phyloP scores from a whole-genome alignment of 1,140 invertebrate species.

The Pygmarrhopalites habei region DNA sequence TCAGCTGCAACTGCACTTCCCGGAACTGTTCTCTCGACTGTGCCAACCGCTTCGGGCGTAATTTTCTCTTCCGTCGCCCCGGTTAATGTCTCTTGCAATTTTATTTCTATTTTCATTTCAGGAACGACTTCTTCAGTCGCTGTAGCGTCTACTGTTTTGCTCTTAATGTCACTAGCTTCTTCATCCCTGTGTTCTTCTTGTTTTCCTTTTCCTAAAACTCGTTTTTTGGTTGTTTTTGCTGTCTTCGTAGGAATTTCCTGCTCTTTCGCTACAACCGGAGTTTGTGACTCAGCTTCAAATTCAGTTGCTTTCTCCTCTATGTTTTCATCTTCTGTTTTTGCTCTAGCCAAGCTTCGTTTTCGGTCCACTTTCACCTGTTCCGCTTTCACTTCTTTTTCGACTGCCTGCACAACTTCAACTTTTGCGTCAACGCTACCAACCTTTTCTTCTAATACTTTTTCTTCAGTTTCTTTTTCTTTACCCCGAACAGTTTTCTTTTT shows the following conservation, averaged over 20 bases:
- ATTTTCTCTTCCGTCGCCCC: neutral
- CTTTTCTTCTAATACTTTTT: constrained; percentile 9
- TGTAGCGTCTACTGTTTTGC: neutral
- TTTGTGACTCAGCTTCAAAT: neutral
- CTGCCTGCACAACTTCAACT: neutral
- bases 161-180: neutral
- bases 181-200: constrained; percentile 5
- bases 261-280: neutral
- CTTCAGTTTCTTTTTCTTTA: neutral
- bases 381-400: neutral
- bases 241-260: constrained; percentile 11
- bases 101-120: neutral
- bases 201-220: neutral
- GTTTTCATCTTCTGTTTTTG: constrained; percentile 14
- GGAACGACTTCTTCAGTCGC: neutral
- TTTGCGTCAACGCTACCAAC: neutral
- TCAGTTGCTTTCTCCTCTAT: neutral
- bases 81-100: too few species aligned
- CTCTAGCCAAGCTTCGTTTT: neutral
- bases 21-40: neutral
- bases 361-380: neutral
- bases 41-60: neutral
- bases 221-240: constrained; percentile 9
- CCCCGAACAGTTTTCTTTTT: neutral
- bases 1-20: neutral